Percentiles rank a stretch among this genome's conserved stretches.
phyloP scores from a whole-genome alignment of 2,797 vertebrate genomes.

The Pipistrellus pygmaeus region DNA sequence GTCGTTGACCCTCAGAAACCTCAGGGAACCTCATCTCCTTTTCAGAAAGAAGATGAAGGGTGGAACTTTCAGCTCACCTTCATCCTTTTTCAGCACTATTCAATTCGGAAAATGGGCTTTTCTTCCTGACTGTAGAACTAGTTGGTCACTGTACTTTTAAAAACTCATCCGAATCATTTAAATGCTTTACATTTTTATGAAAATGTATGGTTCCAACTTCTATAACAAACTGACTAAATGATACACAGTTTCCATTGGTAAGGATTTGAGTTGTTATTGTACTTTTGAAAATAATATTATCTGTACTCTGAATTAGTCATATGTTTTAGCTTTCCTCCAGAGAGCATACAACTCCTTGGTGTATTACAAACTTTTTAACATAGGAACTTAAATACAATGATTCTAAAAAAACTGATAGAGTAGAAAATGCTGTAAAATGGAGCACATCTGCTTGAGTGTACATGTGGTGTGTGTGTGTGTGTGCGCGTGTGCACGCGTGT shows the following conservation, averaged over 20 bases:
- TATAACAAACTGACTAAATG: conserved; percentile 73
- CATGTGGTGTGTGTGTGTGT: no score
- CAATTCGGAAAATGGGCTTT: conserved; percentile 3
- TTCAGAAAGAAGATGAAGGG: not conserved
- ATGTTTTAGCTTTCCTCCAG: not conserved
- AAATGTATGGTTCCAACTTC: conserved; percentile 64
- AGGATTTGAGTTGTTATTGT: not conserved
- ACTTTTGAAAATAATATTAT: conserved; percentile 10
- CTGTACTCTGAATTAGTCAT: not conserved
- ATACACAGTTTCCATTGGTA: not conserved
- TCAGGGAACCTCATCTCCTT: not conserved
- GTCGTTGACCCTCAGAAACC: not conserved
- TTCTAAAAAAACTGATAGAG: not conserved
- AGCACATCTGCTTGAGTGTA: not conserved
- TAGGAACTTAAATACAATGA: not conserved
- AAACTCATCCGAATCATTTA: conserved; percentile 38
- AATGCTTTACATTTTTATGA: conserved; percentile 74
- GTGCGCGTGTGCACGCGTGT: no score
- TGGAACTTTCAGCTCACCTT: not conserved
- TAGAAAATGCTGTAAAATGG: not conserved
- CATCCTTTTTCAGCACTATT: not conserved
- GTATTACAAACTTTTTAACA: not conserved
- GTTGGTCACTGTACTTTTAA: conserved; percentile 60
- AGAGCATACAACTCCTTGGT: not conserved
- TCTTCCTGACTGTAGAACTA: conserved; percentile 52